Base-by-base conservation (phyloP, 2,797 vertebrate species). In the Centropyge bicolor region DNA sequence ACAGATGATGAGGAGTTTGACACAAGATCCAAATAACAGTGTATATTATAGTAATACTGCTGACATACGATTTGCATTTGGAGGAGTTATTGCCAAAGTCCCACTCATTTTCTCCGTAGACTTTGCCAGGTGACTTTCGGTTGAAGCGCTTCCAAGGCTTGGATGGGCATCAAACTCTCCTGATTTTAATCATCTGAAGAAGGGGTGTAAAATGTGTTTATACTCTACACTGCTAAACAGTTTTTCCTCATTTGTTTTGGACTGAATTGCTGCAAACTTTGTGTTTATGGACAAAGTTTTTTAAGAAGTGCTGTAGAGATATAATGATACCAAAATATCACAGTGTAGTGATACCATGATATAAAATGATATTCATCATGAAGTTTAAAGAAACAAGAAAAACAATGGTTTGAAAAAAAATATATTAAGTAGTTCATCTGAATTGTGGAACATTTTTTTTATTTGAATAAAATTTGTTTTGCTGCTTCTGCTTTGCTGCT, bases 91-190 rank as follows among this genome's bases (percentile, higher is more conserved):
- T 66, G 45, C 12, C 16, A 59, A 62, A 5, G 6, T 16, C 16
- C 3, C 17, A 10, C 13, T 73, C 0, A 17, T 57, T 17, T 22
- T 62, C 20, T 63, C 16, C 17, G 0, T 12, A 36, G 9, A 11
- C 19, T 13, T 49, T n/a, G 4, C 1, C n/a, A 4, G 65, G 35
- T 56, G 41, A 48, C 31, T 31, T 27, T 22, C 19, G 40, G 31
- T 27, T 76, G 0, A 64, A 62, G n/a, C 57, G 17, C 43, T 49
- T 71, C 31, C 22, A 62, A 41, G 49, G 40, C 56, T 14, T 38
- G 1, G 6, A 61, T 0, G 35, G 13, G 24, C 4, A 51, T 35
- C 17, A 61, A 56, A 41, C 27, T 64, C 13, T 64, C 13, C 36
- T 5, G 1, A 52, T 31, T 54, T 62, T 24, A 54, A 54, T 22